Base-by-base conservation (phyloP, 1,140 invertebrate species). In the Anthonomus grandis region DNA sequence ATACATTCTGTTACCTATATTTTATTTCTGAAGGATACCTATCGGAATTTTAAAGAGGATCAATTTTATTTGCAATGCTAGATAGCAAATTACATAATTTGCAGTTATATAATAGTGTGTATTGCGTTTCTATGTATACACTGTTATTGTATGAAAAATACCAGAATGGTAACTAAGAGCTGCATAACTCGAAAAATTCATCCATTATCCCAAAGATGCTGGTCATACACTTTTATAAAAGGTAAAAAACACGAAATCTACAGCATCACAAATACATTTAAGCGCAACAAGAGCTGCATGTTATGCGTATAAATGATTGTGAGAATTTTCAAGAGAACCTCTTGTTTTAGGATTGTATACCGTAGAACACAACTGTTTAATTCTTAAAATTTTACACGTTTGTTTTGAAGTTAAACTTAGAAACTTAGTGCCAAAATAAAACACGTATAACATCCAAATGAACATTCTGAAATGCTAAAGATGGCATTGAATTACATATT, bases 271-370 rank as follows among this genome's bases (percentile, higher is more conserved):
- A n/a, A n/a, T n/a, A n/a, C n/a, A n/a, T n/a, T 45, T 59, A 59
- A 10, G 64, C 64, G 3, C 63, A n/a, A n/a, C n/a, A n/a, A n/a
- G n/a, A n/a, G n/a, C n/a, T n/a, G 55, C 31, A 67, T 50, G n/a
- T 59, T 57, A 64, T 34, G 42, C 48, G 19, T 53, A 50, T 49
- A 64, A 53, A 59, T 54, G 25, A 58, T 64, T 66, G 57, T 64
- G 64, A n/a, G 57, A 56, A 27, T 67, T 67, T 59, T 67, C 61
- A 9, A 67, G 42, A 25, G 62, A 41, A 9, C 48, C 61, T 19
- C 63, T 17, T 2, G 63, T 61, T 57, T 67, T 50, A 31, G 64
- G 62, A 44, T 69, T 60, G 46, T 66, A 69, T n/a, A 62, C 53
- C 5, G 62, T 67, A 9, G 65, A 64, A 31, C 56, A 38, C 9